Conservation (phyloP, 2,888 invertebrate genomes). For the Strigamia crassipes region DNA sequence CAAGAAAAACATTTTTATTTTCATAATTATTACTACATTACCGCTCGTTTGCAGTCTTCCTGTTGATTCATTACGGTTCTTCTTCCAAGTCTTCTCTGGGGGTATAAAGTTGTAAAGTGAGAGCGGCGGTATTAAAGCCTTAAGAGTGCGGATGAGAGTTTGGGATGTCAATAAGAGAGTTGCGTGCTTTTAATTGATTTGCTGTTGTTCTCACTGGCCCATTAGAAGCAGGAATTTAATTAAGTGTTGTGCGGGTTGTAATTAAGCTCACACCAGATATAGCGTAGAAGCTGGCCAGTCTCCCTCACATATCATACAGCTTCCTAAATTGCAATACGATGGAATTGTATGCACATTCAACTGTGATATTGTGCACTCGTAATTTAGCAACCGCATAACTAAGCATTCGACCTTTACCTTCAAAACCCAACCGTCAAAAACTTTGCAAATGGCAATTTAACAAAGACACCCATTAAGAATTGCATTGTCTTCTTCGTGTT, state of each 20-base stretch:
- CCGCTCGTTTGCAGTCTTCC: background rate
- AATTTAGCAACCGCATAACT: background rate
- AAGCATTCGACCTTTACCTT: background rate
- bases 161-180: constrained; percentile 18
- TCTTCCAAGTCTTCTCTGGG: background rate
- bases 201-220: constrained; percentile 30
- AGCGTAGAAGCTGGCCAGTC: background rate
- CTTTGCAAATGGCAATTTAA: too few species aligned
- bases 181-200: constrained; percentile 26
- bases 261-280: constrained; percentile 18
- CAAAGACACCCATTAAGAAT: too few species aligned
- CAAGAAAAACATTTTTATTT: background rate
- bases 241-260: constrained; percentile 17
- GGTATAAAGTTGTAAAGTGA: background rate
- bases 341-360: background rate
- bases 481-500: too few species aligned
- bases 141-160: background rate
- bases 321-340: background rate
- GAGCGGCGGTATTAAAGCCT: background rate
- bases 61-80: background rate
- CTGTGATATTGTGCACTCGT: background rate
- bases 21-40: background rate
- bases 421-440: too few species aligned
- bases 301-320: background rate
- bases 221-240: constrained; percentile 24